Evolutionary conservation across 35 echinoderm and acorn worm genomes (phyloP).

Genomic region (Acanthaster planci): DNA sequence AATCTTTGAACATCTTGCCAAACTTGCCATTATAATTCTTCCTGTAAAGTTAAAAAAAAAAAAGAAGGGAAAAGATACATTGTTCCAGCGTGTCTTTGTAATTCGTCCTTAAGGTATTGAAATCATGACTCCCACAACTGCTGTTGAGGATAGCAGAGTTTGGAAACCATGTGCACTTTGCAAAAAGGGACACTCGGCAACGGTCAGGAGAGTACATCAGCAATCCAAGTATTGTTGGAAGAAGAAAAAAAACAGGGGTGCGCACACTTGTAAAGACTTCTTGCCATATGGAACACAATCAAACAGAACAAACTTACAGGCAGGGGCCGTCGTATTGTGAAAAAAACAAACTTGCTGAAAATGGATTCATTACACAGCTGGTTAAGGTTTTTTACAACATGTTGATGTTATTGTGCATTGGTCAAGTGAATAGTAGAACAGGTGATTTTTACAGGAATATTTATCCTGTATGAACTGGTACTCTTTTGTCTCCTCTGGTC

Average conservation of each 20-base stretch:
- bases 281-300: not conserved
- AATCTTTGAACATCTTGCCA: not conserved
- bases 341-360: too few species aligned
- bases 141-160: not conserved
- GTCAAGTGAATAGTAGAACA: not conserved
- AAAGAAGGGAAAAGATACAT: too few species aligned
- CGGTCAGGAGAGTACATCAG: too few species aligned
- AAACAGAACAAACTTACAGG: too few species aligned
- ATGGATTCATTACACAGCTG: not conserved
- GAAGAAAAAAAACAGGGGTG: too few species aligned
- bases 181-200: too few species aligned
- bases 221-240: too few species aligned
- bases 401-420: not conserved
- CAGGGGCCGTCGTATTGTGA: too few species aligned
- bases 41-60: too few species aligned
- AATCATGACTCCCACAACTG: not conserved
- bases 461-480: not conserved
- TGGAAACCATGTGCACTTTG: too few species aligned
- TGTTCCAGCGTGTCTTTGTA: too few species aligned
- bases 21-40: conserved; percentile 19
- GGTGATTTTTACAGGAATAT: not conserved
- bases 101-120: too few species aligned
- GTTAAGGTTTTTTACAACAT: not conserved
- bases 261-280: not conserved
- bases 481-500: not conserved